Base-by-base conservation (phyloP, 2,113 vertebrate genomes). In the Trachemys scripta region DNA sequence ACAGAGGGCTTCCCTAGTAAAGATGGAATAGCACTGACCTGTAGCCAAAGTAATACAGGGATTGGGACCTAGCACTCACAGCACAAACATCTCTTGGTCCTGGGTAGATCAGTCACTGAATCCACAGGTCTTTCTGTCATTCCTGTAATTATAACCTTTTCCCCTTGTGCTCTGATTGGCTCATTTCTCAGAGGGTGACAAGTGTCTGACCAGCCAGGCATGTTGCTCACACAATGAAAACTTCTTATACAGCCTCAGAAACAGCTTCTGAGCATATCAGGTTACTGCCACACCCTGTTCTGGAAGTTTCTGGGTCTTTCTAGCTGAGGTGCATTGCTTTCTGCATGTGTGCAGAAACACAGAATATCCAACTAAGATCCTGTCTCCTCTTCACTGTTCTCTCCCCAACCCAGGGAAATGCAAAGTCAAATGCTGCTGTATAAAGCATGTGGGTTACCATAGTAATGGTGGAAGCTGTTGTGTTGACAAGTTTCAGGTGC, bases 381-480 rank as follows among this genome's bases (percentile, higher is more conserved):
- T 0, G 8, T n/a, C 62, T 20, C 35, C 62, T 69, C 17, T n/a
- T 72, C 65, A 72, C 19, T 38, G 35, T 38, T 72, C n/a, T 20
- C 31, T 65, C 35, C 65, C 35, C 65, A 72, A n/a, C 65, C 19
- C 35, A 4, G 31, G 35, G 62, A n/a, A 17, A 69, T 4, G 19
- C 35, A n/a, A n/a, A 69, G 65, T n/a, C 65, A 72, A 72, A 72
- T 38, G 65, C 65, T 38, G n/a, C 19, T 20, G 17, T 20, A 72
- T 22, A 72, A 38, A 38, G 65, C 65, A 38, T 38, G 17, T 72
- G 19, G 65, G 35, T 72, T 72, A 38, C n/a, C 19, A 38, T 10
- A 72, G 9, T 85, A 85, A 69, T 94, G 94, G 96, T 90, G 87
- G 89, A 84, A 38, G 0, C 13, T 84, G 85, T 90, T 91, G 65